Evolutionary conservation across 2,888 invertebrate genomes (phyloP).

Genomic region (Trissoscelio sp.): DNA sequence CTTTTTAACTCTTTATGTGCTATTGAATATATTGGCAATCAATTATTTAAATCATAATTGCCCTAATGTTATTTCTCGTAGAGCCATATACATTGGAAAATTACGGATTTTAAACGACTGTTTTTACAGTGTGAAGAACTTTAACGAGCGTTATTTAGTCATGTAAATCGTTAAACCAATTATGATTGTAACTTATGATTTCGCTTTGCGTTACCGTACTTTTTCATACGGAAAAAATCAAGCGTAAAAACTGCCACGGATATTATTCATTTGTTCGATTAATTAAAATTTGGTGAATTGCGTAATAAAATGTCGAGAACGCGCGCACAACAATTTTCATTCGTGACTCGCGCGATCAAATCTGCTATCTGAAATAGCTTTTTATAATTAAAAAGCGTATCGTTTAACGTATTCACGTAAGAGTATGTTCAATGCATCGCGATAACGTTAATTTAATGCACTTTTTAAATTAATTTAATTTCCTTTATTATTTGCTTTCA

Average conservation of each 20-base stretch:
- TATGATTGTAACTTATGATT: conserved; percentile 43
- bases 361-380: conserved; percentile 27
- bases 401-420: neutral
- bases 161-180: conserved; percentile 48
- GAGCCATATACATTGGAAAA: conserved; percentile 3
- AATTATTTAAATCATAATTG: conserved; percentile 31
- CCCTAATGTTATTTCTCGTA: conserved; percentile 9
- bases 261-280: conserved; percentile 25
- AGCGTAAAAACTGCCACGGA: conserved; percentile 13
- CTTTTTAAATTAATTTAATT: conserved; percentile 27
- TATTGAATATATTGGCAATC: conserved; percentile 16
- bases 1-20: no score
- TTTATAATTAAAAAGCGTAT: conserved; percentile 32
- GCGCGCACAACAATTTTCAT: neutral
- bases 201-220: conserved; percentile 3
- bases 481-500: conserved; percentile 23
- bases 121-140: conserved; percentile 38
- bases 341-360: neutral
- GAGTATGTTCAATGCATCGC: conserved; percentile 11
- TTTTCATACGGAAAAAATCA: no score
- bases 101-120: conserved; percentile 33
- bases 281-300: conserved; percentile 16
- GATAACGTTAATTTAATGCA: conserved; percentile 19
- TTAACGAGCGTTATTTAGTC: conserved; percentile 43
- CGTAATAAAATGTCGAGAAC: neutral